Evolutionary conservation across 1,140 invertebrate species (phyloP), one percentile per base, ranked within the genome.

Genomic region (Teleopsis dalmanni): DNA sequence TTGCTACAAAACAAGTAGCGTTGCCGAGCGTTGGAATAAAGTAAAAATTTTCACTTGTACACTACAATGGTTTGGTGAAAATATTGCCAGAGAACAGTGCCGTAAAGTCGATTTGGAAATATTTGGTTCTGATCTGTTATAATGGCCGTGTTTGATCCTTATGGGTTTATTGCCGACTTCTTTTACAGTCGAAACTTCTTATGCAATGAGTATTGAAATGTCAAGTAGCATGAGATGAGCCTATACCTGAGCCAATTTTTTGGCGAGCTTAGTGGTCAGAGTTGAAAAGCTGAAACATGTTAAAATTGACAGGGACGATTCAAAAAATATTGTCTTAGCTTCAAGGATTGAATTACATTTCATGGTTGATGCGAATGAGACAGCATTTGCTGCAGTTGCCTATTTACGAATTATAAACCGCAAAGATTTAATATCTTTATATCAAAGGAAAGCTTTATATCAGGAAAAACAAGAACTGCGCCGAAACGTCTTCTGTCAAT

Each of bases 91-190:
- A 9, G 37, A 40, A 23, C 16, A 19, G n/a, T 19, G 14, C 5
- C 16, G 21, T 9, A 23, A 8, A 8, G 37, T 40, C 5, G 7
- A 11, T 11, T 6, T 40, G 3, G 21, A 21, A 23, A 40, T 40
- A 19, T 6, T 14, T 6, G 37, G 10, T 6, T 19, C 4, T 7
- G 11, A 5, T 8, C 34, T n/a, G 18, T 47, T 10, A 37, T 47
- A 7, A 47, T 47, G 45, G 22, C 45, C 9, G 29, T 23, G 21
- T 47, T 47, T 37, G 45, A 47, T 36, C 45, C 45, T 11, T 25
- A 37, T 9, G 45, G 35, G 14, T 18, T 19, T 18, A 6, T 19
- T 4, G 8, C 4, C 8, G 7, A 40, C 7, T 18, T 40, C 22
- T n/a, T 8, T 6, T 21, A 23, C 4, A 9, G 9, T 19, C 18